Evolutionary conservation across 2,113 vertebrate species (phyloP).

Genomic region (Thamnophis sirtalis): DNA sequence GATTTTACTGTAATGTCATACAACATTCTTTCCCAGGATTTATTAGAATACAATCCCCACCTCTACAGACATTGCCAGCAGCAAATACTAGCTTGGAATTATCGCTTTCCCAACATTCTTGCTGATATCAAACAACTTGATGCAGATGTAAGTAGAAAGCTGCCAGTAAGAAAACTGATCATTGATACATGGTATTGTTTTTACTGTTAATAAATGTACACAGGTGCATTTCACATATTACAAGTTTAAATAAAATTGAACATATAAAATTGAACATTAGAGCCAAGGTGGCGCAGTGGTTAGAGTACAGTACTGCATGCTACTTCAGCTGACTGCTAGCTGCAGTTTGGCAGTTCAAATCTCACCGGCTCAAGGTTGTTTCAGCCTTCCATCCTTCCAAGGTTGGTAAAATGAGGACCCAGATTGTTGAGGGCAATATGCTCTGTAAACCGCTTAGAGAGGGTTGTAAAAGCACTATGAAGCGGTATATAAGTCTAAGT

Average conservation of each 20-base stretch:
- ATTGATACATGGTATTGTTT: background rate
- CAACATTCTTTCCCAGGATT: conserved; percentile 93
- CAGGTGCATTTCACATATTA: background rate
- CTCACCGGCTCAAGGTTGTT: too few species aligned
- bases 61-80: conserved; percentile 87
- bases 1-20: conserved; percentile 95
- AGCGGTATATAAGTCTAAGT: too few species aligned
- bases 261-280: background rate
- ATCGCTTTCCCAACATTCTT: conserved; percentile 86
- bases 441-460: too few species aligned
- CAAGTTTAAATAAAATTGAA: background rate
- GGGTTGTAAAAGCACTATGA: too few species aligned
- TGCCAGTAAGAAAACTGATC: background rate
- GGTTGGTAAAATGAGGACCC: too few species aligned
- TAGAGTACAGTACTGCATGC: too few species aligned
- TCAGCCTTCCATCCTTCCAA: too few species aligned
- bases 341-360: too few species aligned
- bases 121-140: conserved; percentile 80
- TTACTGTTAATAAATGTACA: background rate
- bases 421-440: too few species aligned
- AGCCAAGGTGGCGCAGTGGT: too few species aligned
- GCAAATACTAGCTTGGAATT: conserved; percentile 76
- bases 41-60: conserved; percentile 85
- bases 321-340: too few species aligned
- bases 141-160: conserved; percentile 85